Conservation (phyloP, 2,797 vertebrate genomes). For the Anguilla anguilla region DNA sequence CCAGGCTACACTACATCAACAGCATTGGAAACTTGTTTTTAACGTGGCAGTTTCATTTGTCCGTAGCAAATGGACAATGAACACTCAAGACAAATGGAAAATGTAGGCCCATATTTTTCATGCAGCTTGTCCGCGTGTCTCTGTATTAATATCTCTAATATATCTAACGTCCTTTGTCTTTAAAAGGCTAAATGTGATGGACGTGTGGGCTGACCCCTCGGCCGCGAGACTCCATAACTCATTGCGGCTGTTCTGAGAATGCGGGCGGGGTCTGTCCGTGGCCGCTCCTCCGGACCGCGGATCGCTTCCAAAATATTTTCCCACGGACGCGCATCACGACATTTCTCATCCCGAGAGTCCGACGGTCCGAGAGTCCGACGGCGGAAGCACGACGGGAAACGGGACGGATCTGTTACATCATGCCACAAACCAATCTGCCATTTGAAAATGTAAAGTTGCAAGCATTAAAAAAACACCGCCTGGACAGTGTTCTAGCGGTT, state of each 20-base stretch:
- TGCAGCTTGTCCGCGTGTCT: background rate
- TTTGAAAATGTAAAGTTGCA: background rate
- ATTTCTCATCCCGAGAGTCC: background rate
- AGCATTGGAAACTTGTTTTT: background rate
- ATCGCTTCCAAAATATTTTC: background rate
- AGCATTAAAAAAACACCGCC: constrained; percentile 12
- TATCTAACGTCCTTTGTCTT: background rate
- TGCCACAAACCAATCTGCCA: background rate
- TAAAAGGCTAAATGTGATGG: background rate
- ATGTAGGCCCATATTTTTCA: background rate
- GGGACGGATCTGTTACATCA: constrained; percentile 1
- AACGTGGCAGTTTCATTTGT: background rate
- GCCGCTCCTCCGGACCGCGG: background rate
- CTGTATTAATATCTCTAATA: background rate
- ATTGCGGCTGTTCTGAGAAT: background rate
- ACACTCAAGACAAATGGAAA: background rate
- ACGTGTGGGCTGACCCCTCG: background rate
- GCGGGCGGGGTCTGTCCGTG: background rate
- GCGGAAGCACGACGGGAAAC: background rate
- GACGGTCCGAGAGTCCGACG: background rate
- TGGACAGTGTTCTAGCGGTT: background rate
- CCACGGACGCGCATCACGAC: background rate
- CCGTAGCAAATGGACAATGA: background rate
- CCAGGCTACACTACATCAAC: background rate
- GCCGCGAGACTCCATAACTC: background rate